A percentile compares a stretch with the other conserved stretches of the same genome.
phyloP scores from a whole-genome alignment of 2,113 vertebrate species.

The Brienomyrus longianalis region DNA sequence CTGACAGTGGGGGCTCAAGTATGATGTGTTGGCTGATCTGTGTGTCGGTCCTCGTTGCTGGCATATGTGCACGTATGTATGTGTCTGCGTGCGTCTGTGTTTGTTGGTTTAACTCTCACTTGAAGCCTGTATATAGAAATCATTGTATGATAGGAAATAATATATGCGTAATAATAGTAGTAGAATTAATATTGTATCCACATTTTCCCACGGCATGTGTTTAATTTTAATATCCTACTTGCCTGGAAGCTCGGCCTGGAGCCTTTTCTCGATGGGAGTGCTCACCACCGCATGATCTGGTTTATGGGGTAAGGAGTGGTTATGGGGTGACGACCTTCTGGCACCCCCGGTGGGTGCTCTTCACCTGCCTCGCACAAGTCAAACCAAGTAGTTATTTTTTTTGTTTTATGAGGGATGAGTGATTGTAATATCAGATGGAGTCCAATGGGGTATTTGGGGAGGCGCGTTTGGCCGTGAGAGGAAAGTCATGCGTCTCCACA shows the following conservation, averaged over 20 bases:
- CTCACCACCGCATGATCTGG: not conserved
- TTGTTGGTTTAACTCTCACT: not conserved
- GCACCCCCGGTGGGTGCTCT: not conserved
- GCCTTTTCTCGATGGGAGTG: not conserved
- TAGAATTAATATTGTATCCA: not conserved
- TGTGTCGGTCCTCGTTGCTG: not conserved
- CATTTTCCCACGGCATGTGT: not conserved
- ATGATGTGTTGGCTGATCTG: not conserved
- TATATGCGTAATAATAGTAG: not conserved
- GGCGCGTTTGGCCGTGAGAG: not conserved
- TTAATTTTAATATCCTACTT: not conserved
- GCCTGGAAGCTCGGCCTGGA: not conserved
- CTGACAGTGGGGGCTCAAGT: not conserved
- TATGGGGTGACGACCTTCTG: not conserved
- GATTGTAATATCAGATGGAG: not conserved
- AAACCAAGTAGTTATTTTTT: not conserved
- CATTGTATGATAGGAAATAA: not conserved
- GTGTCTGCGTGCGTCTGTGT: not conserved
- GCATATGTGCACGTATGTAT: not conserved
- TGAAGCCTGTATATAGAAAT: not conserved
- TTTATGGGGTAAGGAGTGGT: not conserved
- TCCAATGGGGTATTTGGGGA: not conserved
- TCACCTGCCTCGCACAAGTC: not conserved
- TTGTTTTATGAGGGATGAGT: not conserved
- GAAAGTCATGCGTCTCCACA: not conserved